phyloP scores from a whole-genome alignment of 2,113 vertebrate genomes.

The Myrmecobius fasciatus region DNA sequence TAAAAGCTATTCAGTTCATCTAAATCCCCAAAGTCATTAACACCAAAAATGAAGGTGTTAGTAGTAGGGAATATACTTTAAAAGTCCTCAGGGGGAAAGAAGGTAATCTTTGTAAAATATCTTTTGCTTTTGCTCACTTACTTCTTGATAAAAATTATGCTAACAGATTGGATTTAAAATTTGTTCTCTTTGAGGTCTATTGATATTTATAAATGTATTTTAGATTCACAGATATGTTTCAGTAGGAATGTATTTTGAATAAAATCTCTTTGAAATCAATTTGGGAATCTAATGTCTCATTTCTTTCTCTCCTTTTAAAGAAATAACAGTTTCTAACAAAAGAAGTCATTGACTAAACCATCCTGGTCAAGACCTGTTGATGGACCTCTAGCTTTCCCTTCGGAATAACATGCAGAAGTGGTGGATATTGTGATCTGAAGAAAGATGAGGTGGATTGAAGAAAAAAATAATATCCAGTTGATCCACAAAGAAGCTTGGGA shows the following conservation, averaged over 20 bases:
- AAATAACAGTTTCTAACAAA: slow-evolving; percentile 65
- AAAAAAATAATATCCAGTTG: slow-evolving; percentile 61
- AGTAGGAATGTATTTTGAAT: slow-evolving; percentile 16
- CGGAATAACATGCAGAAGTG: slow-evolving; percentile 67
- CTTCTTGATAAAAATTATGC: slow-evolving; percentile 36
- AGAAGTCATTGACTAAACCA: slow-evolving; percentile 43
- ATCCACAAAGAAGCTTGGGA: slow-evolving; percentile 73
- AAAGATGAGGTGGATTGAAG: slow-evolving; percentile 47
- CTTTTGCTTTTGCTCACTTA: slow-evolving; percentile 30
- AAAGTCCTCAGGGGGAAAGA: slow-evolving; percentile 18
- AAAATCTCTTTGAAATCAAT: slow-evolving; percentile 35
- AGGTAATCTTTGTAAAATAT: neutral
- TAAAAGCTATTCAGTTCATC: neutral
- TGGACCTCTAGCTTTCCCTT: slow-evolving; percentile 66
- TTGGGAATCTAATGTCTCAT: slow-evolving; percentile 36
- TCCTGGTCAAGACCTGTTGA: slow-evolving; percentile 70
- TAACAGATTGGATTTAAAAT: slow-evolving; percentile 34
- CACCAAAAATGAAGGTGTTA: slow-evolving; percentile 9
- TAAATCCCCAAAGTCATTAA: neutral
- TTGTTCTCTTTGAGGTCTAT: slow-evolving; percentile 34
- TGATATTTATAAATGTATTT: slow-evolving; percentile 16
- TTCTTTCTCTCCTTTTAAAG: slow-evolving; percentile 47
- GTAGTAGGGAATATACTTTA: neutral
- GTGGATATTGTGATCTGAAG: slow-evolving; percentile 69
- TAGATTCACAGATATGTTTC: slow-evolving; percentile 28